A percentile compares a stretch with the other conserved stretches of the same genome.
Conservation (phyloP, 2,797 vertebrate species). For the Sciurus carolinensis region DNA sequence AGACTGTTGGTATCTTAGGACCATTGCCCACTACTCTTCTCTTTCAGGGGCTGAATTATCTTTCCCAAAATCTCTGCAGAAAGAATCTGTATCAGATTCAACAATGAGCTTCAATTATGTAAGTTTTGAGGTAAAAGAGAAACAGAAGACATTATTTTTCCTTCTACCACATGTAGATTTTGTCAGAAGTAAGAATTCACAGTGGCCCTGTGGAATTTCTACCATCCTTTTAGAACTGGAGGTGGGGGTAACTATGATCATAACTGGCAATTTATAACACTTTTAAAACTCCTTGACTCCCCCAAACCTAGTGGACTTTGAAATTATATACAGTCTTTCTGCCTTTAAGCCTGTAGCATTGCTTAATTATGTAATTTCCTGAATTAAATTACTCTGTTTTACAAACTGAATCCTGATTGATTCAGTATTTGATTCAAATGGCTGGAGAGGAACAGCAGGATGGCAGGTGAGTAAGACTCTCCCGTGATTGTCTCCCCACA, state of each 20-base stretch:
- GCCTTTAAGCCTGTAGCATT: neutral
- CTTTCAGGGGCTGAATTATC: neutral
- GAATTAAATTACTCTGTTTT: neutral
- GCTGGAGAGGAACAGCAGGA: neutral
- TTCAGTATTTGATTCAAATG: neutral
- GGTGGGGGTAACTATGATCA: neutral
- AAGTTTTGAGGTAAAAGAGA: neutral
- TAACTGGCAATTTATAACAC: neutral
- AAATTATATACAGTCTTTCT: neutral
- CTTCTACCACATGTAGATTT: neutral
- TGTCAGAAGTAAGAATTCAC: neutral
- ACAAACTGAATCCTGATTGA: neutral
- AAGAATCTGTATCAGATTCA: constrained; percentile 4
- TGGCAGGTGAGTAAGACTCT: neutral
- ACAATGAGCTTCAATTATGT: neutral
- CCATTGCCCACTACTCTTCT: neutral
- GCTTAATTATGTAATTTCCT: neutral
- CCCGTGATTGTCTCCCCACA: neutral
- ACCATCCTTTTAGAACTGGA: neutral
- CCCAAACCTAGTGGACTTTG: neutral
- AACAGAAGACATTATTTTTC: constrained; percentile 64
- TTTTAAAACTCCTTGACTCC: neutral
- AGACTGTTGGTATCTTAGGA: neutral
- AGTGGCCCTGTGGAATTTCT: neutral
- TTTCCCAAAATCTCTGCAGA: neutral